phyloP scores from a whole-genome alignment of 1,140 invertebrate genomes.

The Lithobius niger region DNA sequence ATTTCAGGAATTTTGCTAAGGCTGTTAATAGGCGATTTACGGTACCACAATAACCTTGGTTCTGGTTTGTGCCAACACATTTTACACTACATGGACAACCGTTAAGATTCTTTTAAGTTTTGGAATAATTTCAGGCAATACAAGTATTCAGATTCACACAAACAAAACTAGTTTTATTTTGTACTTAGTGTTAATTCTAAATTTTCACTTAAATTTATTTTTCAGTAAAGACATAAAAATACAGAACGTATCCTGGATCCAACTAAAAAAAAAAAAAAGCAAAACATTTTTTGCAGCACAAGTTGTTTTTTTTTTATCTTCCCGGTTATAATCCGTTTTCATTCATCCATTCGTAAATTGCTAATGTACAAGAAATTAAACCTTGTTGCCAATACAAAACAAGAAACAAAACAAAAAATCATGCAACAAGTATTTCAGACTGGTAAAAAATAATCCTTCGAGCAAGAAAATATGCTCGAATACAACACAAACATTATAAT shows the following conservation, averaged over 20 bases:
- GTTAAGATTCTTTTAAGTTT: too few species aligned
- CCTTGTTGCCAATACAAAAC: neutral
- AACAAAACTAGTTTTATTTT: too few species aligned
- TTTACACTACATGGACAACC: too few species aligned
- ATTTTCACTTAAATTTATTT: slow-evolving; percentile 3
- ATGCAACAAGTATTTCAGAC: neutral
- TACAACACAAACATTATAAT: neutral
- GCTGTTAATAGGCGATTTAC: too few species aligned
- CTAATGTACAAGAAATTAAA: slow-evolving; percentile 3
- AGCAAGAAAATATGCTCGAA: neutral
- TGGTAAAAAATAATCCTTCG: neutral
- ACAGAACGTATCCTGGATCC: slow-evolving; percentile 3
- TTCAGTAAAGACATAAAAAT: slow-evolving; percentile 8
- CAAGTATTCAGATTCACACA: too few species aligned
- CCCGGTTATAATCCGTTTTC: neutral
- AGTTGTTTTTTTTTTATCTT: slow-evolving; percentile 2
- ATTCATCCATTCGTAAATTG: too few species aligned
- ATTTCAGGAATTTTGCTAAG: too few species aligned
- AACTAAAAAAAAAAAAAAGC: slow-evolving; percentile 3
- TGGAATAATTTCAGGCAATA: too few species aligned
- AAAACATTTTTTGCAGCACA: neutral
- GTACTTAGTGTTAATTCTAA: too few species aligned
- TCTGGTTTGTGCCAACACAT: too few species aligned
- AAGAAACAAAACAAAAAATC: neutral
- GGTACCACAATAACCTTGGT: too few species aligned